phyloP scores from a whole-genome alignment of 2,113 vertebrate genomes.

The Caretta caretta region DNA sequence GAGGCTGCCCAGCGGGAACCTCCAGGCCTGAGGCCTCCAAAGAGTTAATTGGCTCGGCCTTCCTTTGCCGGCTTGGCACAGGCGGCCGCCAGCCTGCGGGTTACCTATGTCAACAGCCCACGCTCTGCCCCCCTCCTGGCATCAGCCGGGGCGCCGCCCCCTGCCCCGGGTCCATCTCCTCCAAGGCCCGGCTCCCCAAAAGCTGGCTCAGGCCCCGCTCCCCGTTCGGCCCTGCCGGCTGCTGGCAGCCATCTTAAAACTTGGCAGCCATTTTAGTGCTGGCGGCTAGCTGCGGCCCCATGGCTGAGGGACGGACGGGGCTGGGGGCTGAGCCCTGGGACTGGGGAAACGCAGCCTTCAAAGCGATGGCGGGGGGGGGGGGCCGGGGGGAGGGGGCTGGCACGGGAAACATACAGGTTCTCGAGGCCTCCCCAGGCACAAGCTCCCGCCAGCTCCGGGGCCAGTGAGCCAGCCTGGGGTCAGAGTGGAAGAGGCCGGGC shows the following conservation, averaged over 20 bases:
- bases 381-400: too few relatives aligned
- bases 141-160: background rate
- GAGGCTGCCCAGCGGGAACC: too few relatives aligned
- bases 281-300: slow-evolving; percentile 80
- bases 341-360: background rate
- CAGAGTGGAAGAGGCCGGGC: too few relatives aligned
- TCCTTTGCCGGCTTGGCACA: background rate
- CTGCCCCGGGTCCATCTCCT: background rate
- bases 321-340: background rate
- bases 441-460: too few relatives aligned
- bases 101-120: background rate
- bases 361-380: too few relatives aligned
- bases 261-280: slow-evolving; percentile 97
- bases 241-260: slow-evolving; percentile 96
- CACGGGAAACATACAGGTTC: too few relatives aligned
- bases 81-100: background rate
- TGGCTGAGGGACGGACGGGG: slow-evolving; percentile 45
- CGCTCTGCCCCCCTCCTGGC: background rate
- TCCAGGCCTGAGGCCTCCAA: background rate
- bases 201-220: background rate
- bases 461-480: too few relatives aligned
- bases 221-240: background rate
- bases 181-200: background rate
- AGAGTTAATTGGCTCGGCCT: background rate
- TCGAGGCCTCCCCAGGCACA: background rate